Percentiles rank a stretch among this genome's conserved stretches.
Evolutionary conservation across 2,113 vertebrate species (phyloP).

Genomic region (Hippoglossus stenolepis): DNA sequence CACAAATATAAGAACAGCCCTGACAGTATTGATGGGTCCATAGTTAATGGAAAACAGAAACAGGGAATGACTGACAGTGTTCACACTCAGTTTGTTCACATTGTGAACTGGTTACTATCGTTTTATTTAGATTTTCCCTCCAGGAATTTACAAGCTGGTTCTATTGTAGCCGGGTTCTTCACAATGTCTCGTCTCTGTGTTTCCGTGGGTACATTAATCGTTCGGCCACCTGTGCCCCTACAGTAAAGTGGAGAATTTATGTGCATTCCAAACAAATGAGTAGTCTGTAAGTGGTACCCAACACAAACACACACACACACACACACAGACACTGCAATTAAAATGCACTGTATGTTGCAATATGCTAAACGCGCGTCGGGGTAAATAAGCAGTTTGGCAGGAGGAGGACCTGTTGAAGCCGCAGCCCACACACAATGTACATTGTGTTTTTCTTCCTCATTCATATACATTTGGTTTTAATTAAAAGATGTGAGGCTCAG

Average conservation of each 20-base stretch:
- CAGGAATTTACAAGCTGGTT: slow-evolving; percentile 73
- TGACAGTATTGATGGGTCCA: too few species aligned
- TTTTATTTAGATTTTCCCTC: slow-evolving; percentile 50
- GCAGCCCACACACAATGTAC: background rate
- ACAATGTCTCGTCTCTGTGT: slow-evolving; percentile 56
- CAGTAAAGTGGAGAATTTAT: slow-evolving; percentile 77
- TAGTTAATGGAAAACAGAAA: background rate
- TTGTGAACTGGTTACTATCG: slow-evolving; percentile 46
- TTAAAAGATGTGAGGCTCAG: slow-evolving; percentile 25
- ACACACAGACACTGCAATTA: slow-evolving; percentile 32
- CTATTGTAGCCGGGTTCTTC: slow-evolving; percentile 70
- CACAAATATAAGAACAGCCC: background rate
- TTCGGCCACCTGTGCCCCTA: slow-evolving; percentile 75
- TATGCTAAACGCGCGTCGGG: slow-evolving; percentile 4
- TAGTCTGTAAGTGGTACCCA: slow-evolving; percentile 40
- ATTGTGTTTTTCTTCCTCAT: background rate
- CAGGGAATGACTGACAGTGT: background rate
- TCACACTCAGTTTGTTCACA: background rate
- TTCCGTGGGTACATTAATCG: slow-evolving; percentile 73
- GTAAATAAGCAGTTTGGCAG: slow-evolving; percentile 21
- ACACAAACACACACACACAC: slow-evolving; percentile 7
- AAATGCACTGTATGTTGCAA: slow-evolving; percentile 34
- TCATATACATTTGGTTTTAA: slow-evolving; percentile 18
- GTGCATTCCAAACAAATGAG: slow-evolving; percentile 81
- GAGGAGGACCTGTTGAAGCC: background rate